These are phyloP conservation scores for Typhlomys cinereus DNA, from an alignment of 2,113 vertebrate genomes.

Conservation along the genomic window DNA sequence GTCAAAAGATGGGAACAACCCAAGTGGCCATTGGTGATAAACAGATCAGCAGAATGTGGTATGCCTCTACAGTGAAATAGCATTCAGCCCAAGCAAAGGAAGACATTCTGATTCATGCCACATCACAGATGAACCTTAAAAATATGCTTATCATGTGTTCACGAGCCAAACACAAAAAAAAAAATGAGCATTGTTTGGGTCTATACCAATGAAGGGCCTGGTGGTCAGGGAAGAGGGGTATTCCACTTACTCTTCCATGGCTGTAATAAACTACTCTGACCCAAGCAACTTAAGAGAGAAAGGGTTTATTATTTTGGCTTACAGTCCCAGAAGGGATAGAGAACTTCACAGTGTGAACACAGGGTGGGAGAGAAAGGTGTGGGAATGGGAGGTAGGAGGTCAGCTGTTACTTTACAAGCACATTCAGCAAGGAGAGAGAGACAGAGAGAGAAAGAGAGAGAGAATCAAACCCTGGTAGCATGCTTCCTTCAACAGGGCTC, in stretches of 20 bases:
- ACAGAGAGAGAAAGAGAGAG: too few relatives aligned
- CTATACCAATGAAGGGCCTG: neutral
- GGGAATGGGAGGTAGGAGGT: too few relatives aligned
- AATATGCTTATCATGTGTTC: neutral
- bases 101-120: neutral
- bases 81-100: neutral
- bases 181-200: neutral
- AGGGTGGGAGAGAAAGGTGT: accelerated
- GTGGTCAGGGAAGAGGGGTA: too few relatives aligned
- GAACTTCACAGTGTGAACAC: accelerated
- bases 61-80: neutral
- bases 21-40: neutral
- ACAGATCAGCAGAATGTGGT: neutral
- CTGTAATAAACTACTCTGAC: too few relatives aligned
- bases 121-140: neutral
- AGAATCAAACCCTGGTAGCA: too few relatives aligned
- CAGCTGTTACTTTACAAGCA: too few relatives aligned
- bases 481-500: too few relatives aligned
- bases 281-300: too few relatives aligned
- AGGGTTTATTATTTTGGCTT: too few relatives aligned
- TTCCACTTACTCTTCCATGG: too few relatives aligned
- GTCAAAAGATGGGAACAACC: neutral
- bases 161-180: neutral
- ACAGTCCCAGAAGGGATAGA: too few relatives aligned
- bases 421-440: too few relatives aligned